Percentiles rank a stretch among this genome's conserved stretches.
These are phyloP conservation scores for Drosophila mimetica DNA, from an alignment of 2,888 invertebrate species.

Conservation along the genomic window DNA sequence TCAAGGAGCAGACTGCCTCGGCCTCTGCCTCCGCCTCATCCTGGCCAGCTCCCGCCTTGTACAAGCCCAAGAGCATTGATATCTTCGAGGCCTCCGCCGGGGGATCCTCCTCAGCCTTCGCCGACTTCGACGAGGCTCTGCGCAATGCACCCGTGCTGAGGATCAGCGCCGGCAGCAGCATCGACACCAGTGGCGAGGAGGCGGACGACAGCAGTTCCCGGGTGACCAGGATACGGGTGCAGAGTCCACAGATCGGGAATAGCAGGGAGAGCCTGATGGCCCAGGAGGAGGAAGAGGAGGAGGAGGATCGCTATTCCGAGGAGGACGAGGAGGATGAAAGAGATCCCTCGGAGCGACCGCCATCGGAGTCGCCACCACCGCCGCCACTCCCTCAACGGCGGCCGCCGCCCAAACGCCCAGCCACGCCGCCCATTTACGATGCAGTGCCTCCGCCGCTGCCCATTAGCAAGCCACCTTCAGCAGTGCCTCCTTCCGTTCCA, in stretches of 20 bases:
- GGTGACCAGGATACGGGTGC: slow-evolving; percentile 50
- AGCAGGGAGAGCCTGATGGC: slow-evolving; percentile 78
- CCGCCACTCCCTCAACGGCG: slow-evolving; percentile 73
- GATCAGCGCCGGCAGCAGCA: slow-evolving; percentile 60
- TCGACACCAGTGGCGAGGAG: slow-evolving; percentile 46
- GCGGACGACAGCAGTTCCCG: slow-evolving; percentile 55
- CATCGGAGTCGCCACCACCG: slow-evolving; percentile 73
- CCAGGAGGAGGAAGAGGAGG: slow-evolving; percentile 57
- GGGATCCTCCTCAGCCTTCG: slow-evolving; percentile 73
- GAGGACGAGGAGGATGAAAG: slow-evolving; percentile 29
- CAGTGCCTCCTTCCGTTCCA: background rate
- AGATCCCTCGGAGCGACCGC: slow-evolving; percentile 59
- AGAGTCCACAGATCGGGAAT: slow-evolving; percentile 68
- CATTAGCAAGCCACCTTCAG: slow-evolving; percentile 65
- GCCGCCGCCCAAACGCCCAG: slow-evolving; percentile 41
- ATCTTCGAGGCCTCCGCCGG: slow-evolving; percentile 78
- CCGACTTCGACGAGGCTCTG: slow-evolving; percentile 82
- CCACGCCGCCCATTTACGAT: slow-evolving; percentile 54
- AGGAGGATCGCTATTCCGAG: slow-evolving; percentile 46
- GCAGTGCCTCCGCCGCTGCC: slow-evolving; percentile 65
- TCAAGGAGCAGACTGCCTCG: slow-evolving; percentile 38
- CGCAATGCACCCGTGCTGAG: slow-evolving; percentile 80
- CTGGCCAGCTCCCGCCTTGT: slow-evolving; percentile 64
- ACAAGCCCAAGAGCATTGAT: slow-evolving; percentile 82
- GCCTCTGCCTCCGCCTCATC: slow-evolving; percentile 14